Base-by-base conservation (phyloP, 2,113 vertebrate genomes). In the Lampris incognitus region DNA sequence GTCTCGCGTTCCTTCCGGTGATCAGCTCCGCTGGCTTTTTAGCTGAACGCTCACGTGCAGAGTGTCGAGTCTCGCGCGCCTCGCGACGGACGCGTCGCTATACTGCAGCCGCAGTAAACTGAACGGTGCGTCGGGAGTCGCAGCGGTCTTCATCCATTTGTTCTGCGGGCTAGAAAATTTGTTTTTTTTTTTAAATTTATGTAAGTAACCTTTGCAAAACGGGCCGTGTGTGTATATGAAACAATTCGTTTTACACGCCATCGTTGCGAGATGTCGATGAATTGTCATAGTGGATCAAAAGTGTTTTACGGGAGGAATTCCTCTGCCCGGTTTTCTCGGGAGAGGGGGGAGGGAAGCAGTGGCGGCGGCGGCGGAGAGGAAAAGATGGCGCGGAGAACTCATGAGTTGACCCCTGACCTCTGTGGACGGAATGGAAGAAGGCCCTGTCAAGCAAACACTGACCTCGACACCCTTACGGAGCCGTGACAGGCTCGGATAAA, bases 351-450 rank as follows among this genome's bases (percentile, higher is more conserved):
- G 5, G 4, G 52, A 55, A 72, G 72, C n/a, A 24, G 24, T 10
- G 44, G 38, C 36, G 3, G 44, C 76, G 3, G 68, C 62, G 44
- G 49, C 3, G 11, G 52, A 62, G 58, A 48, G 68, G 46, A 58
- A 37, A 80, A 69, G 48, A 57, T 59, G 54, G 76, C 85, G 39
- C 81, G 74, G 52, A 84, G 77, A 64, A 90, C 81, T 87, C 9
- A 0, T 59, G 64, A 87, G 74, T 73, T 91, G 89, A 87, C 54
- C 87, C 83, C 85, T 90, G 86, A 92, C 84, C 86, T 89, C 85
- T 86, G 74, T 56, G 39, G 58, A 74, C 80, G 54, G 39, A 56
- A 74, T 80, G 54, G 46, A 86, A 68, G 38, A 9, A 63, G 68
- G 38, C 13, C 58, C 64, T 6, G 39, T 5, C 13, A 24, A 6